Evolutionary conservation across 2,797 vertebrate genomes (phyloP).

Genomic region (Lepus townsendii): DNA sequence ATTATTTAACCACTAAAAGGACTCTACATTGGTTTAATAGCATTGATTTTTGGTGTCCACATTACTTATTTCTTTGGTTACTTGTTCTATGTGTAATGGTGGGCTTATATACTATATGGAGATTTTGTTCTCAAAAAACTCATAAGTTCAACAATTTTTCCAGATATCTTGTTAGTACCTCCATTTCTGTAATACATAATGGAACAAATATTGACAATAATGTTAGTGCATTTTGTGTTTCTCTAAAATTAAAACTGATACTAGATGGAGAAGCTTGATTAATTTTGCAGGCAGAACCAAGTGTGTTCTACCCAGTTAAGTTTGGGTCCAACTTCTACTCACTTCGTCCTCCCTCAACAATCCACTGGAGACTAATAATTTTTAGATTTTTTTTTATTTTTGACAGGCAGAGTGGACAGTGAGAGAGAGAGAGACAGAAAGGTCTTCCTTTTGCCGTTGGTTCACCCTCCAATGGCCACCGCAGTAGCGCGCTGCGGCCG

Average conservation of each 20-base stretch:
- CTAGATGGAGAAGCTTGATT: neutral
- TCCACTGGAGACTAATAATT: no score
- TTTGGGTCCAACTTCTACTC: neutral
- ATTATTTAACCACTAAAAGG: neutral
- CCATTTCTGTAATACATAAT: neutral
- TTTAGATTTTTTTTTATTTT: no score
- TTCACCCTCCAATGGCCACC: no score
- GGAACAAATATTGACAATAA: neutral
- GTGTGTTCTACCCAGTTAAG: neutral
- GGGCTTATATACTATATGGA: neutral
- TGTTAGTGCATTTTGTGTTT: neutral
- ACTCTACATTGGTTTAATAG: neutral
- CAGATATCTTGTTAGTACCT: neutral
- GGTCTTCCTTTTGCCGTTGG: no score
- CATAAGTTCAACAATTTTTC: constrained; percentile 26
- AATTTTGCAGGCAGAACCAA: neutral
- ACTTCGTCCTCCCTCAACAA: neutral
- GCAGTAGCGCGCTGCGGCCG: no score
- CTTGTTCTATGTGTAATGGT: neutral
- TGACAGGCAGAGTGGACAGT: no score
- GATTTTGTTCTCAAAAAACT: neutral
- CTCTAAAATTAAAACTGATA: constrained; percentile 23
- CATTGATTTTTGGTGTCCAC: neutral
- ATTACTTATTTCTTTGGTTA: neutral
- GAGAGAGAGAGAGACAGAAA: no score